Evolutionary conservation across 2,113 vertebrate genomes (phyloP).

Genomic region (Actenoides hombroni): DNA sequence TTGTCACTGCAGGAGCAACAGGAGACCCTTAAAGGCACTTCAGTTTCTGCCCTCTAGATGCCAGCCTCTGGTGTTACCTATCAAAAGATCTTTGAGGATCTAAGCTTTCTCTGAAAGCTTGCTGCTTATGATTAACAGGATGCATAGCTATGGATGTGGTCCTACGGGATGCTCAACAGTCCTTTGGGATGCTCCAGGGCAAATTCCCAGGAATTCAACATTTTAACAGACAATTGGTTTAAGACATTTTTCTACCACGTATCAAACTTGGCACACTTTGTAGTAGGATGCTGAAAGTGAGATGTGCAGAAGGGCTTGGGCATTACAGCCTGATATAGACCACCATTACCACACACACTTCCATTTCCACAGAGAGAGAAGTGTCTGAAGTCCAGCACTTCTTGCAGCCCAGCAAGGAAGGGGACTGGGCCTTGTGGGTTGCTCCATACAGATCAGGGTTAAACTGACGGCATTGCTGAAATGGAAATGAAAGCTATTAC

Average conservation of each 20-base stretch:
- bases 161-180: background rate
- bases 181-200: background rate
- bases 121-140: background rate
- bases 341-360: background rate
- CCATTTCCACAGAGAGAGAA: background rate
- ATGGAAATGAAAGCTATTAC: slow-evolving; percentile 51
- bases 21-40: background rate
- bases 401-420: background rate
- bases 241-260: background rate
- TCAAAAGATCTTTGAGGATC: background rate
- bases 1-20: background rate
- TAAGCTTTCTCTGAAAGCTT: background rate
- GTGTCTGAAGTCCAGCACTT: background rate
- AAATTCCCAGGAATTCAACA: background rate
- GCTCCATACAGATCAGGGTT: slow-evolving; percentile 8
- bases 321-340: background rate
- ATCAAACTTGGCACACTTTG: background rate
- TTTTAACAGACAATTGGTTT: background rate
- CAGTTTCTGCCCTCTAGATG: background rate
- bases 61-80: background rate
- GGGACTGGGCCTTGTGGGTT: background rate
- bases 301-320: background rate
- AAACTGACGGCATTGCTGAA: slow-evolving; percentile 11
- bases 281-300: background rate
- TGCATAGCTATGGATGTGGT: background rate